Base-by-base conservation (phyloP, 1,140 invertebrate species). In the Lerema accius region DNA sequence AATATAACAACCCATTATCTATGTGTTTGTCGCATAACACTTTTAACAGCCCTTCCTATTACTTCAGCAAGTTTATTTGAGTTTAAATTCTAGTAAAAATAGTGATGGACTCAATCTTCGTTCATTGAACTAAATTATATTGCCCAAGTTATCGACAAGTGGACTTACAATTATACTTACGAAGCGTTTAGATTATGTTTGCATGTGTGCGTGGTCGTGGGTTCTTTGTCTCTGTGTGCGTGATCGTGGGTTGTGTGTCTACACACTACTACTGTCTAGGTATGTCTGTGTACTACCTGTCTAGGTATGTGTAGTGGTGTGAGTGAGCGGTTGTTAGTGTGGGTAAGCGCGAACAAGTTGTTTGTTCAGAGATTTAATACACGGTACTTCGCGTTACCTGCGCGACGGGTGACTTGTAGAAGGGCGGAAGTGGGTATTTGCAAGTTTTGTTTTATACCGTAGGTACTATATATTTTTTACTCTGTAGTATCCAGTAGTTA, bases 361-460 rank as follows among this genome's bases (percentile, higher is more conserved):
- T 90, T 90, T 90, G 86, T 76, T 89, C 87, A 89, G 76, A 90
- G 86, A 90, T 90, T 90, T 90, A 90, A 87, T 90, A 84, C 86
- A 75, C 80, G 82, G 86, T 83, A 83, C 87, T 89, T 84, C 78
- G 76, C 77, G 83, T 86, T 90, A 87, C 83, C 84, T 84, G 80
- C 56, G 65, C 14, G 9, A 28, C 69, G 70, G 45, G 23, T 56
- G 10, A 6, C 13, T 9, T 16, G 76, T 4, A 81, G 39, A 86
- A 55, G 9, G 62, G 7, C 7, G 76, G 53, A 74, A 60, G 7
- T 72, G 79, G 42, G 46, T 71, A 69, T 84, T 75, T 68, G 49
- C 6, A 15, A 10, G 19, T n/a, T n/a, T n/a, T n/a, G n/a, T n/a
- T n/a, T n/a, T n/a, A n/a, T n/a, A n/a, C n/a, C n/a, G n/a, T n/a